Conservation (phyloP, 2,113 vertebrate species). For the Tricholaema leucomelas region DNA sequence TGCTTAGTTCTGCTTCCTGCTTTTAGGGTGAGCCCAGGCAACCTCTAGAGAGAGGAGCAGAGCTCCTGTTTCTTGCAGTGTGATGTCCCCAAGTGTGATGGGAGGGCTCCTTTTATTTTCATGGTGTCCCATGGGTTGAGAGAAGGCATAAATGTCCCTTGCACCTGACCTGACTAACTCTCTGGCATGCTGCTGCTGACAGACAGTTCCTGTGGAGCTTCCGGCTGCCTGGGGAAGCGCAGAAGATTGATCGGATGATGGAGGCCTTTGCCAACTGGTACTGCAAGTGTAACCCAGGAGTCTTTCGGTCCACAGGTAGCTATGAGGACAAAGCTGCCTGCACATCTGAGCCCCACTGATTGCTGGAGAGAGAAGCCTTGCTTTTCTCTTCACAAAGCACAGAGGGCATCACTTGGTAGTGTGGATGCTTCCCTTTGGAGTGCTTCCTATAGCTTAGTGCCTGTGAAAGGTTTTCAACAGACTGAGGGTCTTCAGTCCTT, state of each 20-base stretch:
- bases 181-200: background rate
- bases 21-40: background rate
- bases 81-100: background rate
- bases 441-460: too few species aligned
- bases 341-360: background rate
- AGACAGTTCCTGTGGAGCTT: conserved; percentile 98
- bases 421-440: background rate
- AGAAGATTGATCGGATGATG: conserved; percentile 99
- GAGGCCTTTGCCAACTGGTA: conserved; percentile 91
- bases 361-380: background rate
- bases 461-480: background rate
- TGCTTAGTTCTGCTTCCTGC: background rate
- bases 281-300: conserved; percentile 86
- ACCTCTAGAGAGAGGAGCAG: background rate
- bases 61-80: background rate
- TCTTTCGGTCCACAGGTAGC: conserved; percentile 93
- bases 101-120: background rate
- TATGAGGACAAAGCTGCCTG: background rate
- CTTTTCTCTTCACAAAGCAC: background rate
- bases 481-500: background rate
- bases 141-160: background rate
- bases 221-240: conserved; percentile 92
- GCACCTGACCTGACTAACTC: background rate
- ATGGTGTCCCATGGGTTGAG: background rate
- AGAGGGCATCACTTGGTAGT: background rate